Evolutionary conservation across 2,888 invertebrate genomes (phyloP).

Genomic region (Agonopterix heracliana): DNA sequence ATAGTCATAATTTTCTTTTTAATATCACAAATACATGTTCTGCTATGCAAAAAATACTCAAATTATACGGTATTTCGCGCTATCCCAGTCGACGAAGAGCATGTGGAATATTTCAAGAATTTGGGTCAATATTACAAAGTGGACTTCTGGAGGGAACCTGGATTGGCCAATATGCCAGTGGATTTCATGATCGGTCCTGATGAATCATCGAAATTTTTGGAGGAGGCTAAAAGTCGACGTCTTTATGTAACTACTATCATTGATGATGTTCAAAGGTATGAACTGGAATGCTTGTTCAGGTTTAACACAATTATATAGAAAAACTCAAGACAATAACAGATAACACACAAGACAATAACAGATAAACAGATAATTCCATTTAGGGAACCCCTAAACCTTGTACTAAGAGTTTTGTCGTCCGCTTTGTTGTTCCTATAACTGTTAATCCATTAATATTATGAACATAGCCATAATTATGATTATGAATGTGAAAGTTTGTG

Average conservation of each 20-base stretch:
- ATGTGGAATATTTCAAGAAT: constrained; percentile 40
- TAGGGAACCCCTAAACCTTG: no score
- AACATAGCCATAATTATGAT: no score
- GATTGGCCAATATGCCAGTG: constrained; percentile 30
- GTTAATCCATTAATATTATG: no score
- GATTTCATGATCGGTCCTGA: constrained; percentile 47
- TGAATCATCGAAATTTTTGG: constrained; percentile 24
- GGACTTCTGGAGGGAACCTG: constrained; percentile 48
- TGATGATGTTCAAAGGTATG: constrained; percentile 48
- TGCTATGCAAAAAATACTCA: constrained; percentile 24
- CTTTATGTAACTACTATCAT: constrained; percentile 40
- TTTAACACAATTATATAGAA: no score
- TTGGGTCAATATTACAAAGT: constrained; percentile 28
- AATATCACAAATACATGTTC: no score
- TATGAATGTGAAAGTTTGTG: no score
- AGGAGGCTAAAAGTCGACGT: constrained; percentile 22
- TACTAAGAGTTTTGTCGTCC: no score
- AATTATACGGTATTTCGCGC: constrained; percentile 50
- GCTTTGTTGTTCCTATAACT: no score
- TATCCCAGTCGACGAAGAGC: constrained; percentile 30
- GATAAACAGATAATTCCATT: no score
- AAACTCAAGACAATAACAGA: no score
- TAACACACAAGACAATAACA: no score
- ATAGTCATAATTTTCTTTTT: no score
- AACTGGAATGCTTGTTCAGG: not conserved